Conservation (phyloP, 2,113 vertebrate species). For the Cyphomyrus plagiostoma region DNA sequence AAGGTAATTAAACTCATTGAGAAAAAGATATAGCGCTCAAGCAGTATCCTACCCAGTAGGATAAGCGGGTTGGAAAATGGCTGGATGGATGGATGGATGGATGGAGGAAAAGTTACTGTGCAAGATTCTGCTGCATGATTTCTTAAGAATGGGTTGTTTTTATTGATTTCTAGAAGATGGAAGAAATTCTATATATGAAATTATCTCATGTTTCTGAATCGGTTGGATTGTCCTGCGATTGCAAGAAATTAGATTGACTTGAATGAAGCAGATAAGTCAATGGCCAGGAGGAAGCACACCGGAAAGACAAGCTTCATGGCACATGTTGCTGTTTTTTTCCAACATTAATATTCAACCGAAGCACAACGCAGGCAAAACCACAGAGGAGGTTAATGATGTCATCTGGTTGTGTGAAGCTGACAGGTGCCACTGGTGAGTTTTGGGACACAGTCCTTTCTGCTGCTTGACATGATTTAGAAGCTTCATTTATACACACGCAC, state of each 20-base stretch:
- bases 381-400: background rate
- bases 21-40: background rate
- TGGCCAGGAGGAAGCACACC: background rate
- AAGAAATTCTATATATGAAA: constrained; percentile 7
- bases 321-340: background rate
- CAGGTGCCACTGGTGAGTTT: background rate
- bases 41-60: no score
- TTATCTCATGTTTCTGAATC: background rate
- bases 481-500: background rate
- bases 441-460: background rate
- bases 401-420: background rate
- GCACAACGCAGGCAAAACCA: background rate
- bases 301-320: background rate
- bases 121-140: background rate
- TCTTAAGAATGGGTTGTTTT: background rate
- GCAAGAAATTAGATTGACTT: background rate
- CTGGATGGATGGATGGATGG: no score
- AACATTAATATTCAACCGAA: background rate
- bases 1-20: background rate
- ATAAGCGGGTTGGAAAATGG: no score
- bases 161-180: background rate
- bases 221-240: background rate
- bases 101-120: no score
- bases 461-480: background rate
- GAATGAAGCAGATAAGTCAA: background rate